phyloP scores from a whole-genome alignment of 2,888 invertebrate species.

The Piscicola geometra region DNA sequence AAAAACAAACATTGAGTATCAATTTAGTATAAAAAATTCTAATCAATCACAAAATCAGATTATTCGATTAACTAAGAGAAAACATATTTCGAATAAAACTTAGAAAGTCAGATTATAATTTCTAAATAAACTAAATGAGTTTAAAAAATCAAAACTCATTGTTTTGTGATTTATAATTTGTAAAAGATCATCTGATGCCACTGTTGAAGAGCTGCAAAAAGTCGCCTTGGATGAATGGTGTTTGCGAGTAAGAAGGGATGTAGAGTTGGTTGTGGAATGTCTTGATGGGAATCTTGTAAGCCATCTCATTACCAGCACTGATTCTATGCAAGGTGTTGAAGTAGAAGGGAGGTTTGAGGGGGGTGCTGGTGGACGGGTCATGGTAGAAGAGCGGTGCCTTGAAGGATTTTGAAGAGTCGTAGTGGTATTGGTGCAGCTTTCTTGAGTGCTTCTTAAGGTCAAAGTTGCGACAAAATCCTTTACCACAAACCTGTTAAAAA shows the following conservation, averaged over 20 bases:
- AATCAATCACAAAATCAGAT: too few relatives aligned
- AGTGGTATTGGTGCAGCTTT: slow-evolving; percentile 53
- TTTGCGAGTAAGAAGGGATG: neutral
- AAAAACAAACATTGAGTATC: too few relatives aligned
- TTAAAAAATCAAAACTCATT: too few relatives aligned
- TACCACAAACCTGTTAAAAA: slow-evolving; percentile 50
- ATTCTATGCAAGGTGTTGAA: neutral
- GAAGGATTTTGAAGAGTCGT: neutral
- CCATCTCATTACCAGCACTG: neutral
- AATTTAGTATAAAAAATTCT: too few relatives aligned
- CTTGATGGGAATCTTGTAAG: neutral
- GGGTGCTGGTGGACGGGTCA: neutral
- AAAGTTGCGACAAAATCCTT: slow-evolving; percentile 93
- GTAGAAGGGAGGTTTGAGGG: slow-evolving; percentile 8
- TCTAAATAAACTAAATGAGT: too few relatives aligned
- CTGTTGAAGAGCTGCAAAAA: neutral
- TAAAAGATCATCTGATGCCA: too few relatives aligned
- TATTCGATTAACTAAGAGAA: too few relatives aligned
- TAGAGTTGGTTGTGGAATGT: neutral
- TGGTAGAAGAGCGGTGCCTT: slow-evolving; percentile 1
- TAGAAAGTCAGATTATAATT: too few relatives aligned
- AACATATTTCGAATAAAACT: too few relatives aligned
- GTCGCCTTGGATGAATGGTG: neutral
- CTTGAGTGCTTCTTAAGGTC: slow-evolving; percentile 96
- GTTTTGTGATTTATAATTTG: too few relatives aligned